phyloP scores from a whole-genome alignment of 2,113 vertebrate genomes.

The Pica pica region DNA sequence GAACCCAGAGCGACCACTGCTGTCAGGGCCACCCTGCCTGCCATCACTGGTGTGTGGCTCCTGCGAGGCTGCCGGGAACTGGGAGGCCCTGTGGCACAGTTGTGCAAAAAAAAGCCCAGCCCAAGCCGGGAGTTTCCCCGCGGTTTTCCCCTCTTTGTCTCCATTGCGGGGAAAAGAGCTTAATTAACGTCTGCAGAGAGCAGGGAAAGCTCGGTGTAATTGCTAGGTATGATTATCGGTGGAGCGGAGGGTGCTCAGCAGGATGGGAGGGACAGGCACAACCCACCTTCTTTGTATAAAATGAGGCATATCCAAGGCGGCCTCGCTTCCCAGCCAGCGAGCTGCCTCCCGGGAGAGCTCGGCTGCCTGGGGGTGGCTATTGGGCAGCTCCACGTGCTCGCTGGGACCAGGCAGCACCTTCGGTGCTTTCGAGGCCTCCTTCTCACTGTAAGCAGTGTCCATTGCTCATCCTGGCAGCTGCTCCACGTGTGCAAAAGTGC shows the following conservation, averaged over 20 bases:
- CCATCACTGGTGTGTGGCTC: rapidly evolving
- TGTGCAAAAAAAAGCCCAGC: neutral
- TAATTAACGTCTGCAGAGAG: constrained; percentile 36
- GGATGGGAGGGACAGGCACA: constrained; percentile 42
- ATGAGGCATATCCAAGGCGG: neutral
- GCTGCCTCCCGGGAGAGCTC: neutral
- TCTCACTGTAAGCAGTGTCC: rapidly evolving
- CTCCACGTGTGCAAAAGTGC: rapidly evolving
- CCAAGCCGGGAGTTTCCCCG: neutral
- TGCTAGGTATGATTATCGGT: constrained; percentile 28
- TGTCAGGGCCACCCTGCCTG: neutral
- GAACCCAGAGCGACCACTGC: rapidly evolving
- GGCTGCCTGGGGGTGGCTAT: neutral
- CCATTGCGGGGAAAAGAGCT: neutral
- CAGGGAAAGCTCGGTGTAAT: constrained; percentile 36
- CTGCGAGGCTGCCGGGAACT: rapidly evolving
- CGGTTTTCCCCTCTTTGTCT: constrained; percentile 43
- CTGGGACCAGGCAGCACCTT: neutral
- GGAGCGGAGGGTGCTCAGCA: constrained; percentile 24
- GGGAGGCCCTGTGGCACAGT: neutral
- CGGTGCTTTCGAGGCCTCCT: neutral
- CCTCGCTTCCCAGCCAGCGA: neutral
- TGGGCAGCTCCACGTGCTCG: neutral
- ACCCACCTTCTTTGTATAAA: constrained; percentile 39
- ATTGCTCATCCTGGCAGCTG: rapidly evolving